Conservation (phyloP, 2,113 vertebrate species). For the Elephantulus edwardii region DNA sequence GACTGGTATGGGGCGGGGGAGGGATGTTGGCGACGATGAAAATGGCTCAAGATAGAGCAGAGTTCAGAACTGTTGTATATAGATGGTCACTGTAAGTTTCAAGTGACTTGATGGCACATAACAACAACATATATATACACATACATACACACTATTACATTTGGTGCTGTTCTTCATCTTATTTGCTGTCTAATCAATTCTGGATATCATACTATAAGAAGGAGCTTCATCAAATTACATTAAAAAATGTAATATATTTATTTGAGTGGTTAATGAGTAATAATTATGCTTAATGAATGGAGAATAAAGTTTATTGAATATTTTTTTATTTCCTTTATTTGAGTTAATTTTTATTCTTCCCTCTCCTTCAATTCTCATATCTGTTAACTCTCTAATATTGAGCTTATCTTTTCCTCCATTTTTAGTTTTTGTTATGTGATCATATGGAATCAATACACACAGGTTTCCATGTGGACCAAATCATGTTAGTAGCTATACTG, state of each 20-base stretch:
- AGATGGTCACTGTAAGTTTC: too few species aligned
- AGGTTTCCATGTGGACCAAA: constrained; percentile 37
- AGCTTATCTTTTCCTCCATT: too few species aligned
- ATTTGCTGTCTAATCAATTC: background rate
- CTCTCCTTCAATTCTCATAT: too few species aligned
- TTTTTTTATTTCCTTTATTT: constrained; percentile 25
- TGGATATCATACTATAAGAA: background rate
- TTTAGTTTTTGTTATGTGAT: background rate
- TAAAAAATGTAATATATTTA: constrained; percentile 31
- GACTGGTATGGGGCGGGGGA: too few species aligned
- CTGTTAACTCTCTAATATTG: too few species aligned
- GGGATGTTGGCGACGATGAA: too few species aligned
- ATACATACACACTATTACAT: background rate
- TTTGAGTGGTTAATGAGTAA: background rate
- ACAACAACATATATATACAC: background rate
- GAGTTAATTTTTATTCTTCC: too few species aligned
- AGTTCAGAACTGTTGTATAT: too few species aligned
- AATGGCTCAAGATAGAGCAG: too few species aligned
- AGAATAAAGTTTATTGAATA: background rate
- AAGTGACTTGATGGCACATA: too few species aligned
- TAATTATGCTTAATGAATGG: background rate
- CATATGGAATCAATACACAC: background rate
- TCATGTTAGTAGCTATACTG: constrained; percentile 37
- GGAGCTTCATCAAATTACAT: background rate
- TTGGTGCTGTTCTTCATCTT: background rate